phyloP scores from a whole-genome alignment of 2,797 vertebrate species.

The Phyllotis vaccarum region DNA sequence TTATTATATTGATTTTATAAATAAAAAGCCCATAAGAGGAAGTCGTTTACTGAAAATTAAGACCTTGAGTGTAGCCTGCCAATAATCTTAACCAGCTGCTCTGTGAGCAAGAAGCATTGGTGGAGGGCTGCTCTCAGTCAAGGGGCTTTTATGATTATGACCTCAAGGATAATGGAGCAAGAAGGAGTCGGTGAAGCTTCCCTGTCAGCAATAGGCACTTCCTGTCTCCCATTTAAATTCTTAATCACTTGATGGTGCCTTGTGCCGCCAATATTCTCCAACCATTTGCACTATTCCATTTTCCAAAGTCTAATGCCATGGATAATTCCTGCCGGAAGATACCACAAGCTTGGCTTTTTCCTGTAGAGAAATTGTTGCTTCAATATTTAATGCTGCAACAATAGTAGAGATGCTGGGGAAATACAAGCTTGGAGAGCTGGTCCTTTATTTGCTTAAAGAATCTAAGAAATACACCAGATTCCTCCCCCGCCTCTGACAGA shows the following conservation, averaged over 20 bases:
- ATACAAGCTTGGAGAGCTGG: background rate
- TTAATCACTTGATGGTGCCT: slow-evolving; percentile 70
- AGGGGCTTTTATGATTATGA: slow-evolving; percentile 43
- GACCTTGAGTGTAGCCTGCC: slow-evolving; percentile 22
- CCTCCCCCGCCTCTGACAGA: background rate
- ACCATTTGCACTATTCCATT: slow-evolving; percentile 64
- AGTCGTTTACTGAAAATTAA: slow-evolving; percentile 49
- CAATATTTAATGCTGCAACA: background rate
- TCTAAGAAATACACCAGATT: background rate
- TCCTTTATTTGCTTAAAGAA: slow-evolving; percentile 19
- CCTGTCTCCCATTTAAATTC: slow-evolving; percentile 71
- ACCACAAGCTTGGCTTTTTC: background rate
- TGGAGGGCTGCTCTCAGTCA: background rate
- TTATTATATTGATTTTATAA: background rate
- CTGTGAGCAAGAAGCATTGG: slow-evolving; percentile 23
- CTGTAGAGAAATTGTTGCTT: background rate
- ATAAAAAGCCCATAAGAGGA: slow-evolving; percentile 5
- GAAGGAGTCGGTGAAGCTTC: background rate
- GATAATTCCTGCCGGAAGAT: slow-evolving; percentile 45
- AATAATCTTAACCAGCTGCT: slow-evolving; percentile 1
- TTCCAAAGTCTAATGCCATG: slow-evolving; percentile 17
- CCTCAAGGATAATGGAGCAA: slow-evolving; percentile 42
- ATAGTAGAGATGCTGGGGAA: background rate
- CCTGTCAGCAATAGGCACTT: slow-evolving; percentile 52
- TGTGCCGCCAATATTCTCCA: slow-evolving; percentile 54